phyloP scores from a whole-genome alignment of 2,888 invertebrate genomes.

The Panopea generosa region DNA sequence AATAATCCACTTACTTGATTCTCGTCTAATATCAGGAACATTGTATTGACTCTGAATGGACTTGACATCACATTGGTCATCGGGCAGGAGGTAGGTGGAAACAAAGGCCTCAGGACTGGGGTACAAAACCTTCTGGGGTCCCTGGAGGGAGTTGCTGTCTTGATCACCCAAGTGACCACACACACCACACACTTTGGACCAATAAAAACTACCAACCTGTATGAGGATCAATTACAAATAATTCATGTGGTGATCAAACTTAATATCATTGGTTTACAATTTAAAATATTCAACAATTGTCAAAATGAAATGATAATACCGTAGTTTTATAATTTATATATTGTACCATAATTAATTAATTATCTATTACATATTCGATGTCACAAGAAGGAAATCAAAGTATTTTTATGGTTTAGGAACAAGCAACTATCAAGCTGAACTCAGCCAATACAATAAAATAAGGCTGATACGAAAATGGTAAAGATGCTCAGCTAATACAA shows the following conservation, averaged over 20 bases:
- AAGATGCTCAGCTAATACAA: too few relatives aligned
- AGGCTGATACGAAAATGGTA: too few relatives aligned
- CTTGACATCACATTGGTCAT: constrained; percentile 48
- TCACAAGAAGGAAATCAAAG: too few relatives aligned
- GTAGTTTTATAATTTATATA: too few relatives aligned
- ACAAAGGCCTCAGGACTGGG: constrained; percentile 45
- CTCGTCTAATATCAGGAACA: constrained; percentile 31
- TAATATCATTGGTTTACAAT: too few relatives aligned
- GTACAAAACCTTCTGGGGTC: constrained; percentile 39
- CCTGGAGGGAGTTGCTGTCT: constrained; percentile 39
- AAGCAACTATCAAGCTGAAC: too few relatives aligned
- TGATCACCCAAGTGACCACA: constrained; percentile 65
- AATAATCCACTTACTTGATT: constrained; percentile 30
- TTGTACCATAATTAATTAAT: too few relatives aligned
- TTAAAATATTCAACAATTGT: too few relatives aligned
- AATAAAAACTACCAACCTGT: constrained; percentile 46
- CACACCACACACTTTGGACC: constrained; percentile 63
- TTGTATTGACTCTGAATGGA: constrained; percentile 31
- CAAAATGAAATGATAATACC: too few relatives aligned
- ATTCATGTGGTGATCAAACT: not conserved
- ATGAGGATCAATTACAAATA: not conserved
- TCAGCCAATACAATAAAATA: too few relatives aligned
- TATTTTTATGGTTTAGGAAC: too few relatives aligned
- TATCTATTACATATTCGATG: too few relatives aligned
- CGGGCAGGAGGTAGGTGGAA: constrained; percentile 55